Conservation (phyloP, 2,797 vertebrate species). For the Sylvilagus floridanus region DNA sequence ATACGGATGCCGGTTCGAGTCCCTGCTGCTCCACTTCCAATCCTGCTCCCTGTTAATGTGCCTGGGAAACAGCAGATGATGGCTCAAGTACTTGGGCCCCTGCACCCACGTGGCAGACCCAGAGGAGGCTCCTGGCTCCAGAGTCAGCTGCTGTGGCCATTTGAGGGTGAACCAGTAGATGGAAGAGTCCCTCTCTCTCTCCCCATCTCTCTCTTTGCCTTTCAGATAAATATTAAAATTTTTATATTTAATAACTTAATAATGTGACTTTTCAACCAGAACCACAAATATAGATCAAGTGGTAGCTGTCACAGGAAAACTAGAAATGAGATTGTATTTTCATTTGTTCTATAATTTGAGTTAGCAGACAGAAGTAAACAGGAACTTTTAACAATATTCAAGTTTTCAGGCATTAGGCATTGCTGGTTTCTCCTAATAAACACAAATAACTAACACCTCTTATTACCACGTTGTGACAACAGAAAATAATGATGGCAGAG, state of each 20-base stretch:
- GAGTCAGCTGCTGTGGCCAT: too few species aligned
- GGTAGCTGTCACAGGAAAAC: neutral
- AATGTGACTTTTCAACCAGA: conserved; percentile 31
- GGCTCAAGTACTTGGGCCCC: too few species aligned
- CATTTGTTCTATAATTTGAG: conserved; percentile 44
- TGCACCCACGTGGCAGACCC: too few species aligned
- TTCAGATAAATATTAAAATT: neutral
- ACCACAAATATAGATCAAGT: neutral
- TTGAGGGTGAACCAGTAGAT: too few species aligned
- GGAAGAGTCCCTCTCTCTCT: too few species aligned
- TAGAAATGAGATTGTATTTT: conserved; percentile 31
- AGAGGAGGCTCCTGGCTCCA: too few species aligned
- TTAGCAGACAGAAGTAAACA: neutral
- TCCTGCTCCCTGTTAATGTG: too few species aligned
- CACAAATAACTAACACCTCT: neutral
- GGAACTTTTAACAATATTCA: neutral
- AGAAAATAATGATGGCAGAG: neutral
- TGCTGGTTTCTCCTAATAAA: neutral
- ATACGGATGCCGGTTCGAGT: too few species aligned
- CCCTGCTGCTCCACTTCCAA: too few species aligned
- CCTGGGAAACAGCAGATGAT: too few species aligned
- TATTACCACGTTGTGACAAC: neutral
- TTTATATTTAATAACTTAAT: neutral
- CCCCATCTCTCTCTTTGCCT: too few species aligned
- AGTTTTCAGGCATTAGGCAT: neutral